Conservation (phyloP, 2,797 vertebrate genomes). For the Philypnodon macrostomus region DNA sequence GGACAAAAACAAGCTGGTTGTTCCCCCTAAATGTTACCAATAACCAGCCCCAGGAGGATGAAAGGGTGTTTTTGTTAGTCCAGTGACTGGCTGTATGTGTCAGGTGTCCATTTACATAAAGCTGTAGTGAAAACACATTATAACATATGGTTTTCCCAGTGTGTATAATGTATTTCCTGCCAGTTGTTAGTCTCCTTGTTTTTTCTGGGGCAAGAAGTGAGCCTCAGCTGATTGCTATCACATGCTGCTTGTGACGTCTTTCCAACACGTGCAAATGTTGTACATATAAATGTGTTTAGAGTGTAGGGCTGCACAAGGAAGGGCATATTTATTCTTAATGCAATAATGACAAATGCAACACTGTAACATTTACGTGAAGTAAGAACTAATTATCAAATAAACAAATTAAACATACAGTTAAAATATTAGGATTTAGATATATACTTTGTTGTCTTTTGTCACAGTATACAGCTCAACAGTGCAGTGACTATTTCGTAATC, state of each 20-base stretch:
- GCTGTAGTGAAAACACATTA: constrained; percentile 18
- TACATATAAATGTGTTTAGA: too few relatives aligned
- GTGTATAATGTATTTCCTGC: constrained; percentile 33
- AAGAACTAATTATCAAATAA: too few relatives aligned
- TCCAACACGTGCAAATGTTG: constrained; percentile 10
- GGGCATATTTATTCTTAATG: too few relatives aligned
- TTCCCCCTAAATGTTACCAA: not conserved
- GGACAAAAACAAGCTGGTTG: not conserved
- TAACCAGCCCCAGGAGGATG: not conserved
- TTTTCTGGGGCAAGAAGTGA: not conserved
- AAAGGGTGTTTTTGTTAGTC: not conserved
- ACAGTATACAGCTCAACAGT: too few relatives aligned
- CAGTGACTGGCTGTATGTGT: constrained; percentile 12
- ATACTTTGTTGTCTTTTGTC: too few relatives aligned
- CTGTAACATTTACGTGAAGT: too few relatives aligned
- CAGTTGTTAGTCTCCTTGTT: constrained; percentile 34
- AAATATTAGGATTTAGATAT: too few relatives aligned
- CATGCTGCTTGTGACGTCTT: constrained; percentile 30
- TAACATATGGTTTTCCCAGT: constrained; percentile 28
- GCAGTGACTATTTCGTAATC: too few relatives aligned
- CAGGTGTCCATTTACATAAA: constrained; percentile 22
- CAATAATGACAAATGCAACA: too few relatives aligned
- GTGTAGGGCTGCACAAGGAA: too few relatives aligned
- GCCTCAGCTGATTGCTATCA: constrained; percentile 37
- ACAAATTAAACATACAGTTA: too few relatives aligned